Evolutionary conservation across 1,140 invertebrate genomes (phyloP).

Genomic region (Drosophila mojavensis): DNA sequence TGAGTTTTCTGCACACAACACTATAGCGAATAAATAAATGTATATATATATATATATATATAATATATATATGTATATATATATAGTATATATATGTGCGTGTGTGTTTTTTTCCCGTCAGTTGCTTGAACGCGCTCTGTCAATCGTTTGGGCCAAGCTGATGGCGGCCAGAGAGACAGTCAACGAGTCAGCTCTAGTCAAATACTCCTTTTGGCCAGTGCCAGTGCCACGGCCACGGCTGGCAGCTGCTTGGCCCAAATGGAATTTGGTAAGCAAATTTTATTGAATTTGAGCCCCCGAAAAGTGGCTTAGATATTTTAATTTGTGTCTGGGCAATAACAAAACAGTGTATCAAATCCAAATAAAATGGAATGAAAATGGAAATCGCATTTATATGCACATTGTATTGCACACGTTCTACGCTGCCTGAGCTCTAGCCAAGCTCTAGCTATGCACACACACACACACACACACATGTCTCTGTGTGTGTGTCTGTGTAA

Average conservation of each 20-base stretch:
- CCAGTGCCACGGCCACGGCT: background rate
- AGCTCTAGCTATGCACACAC: background rate
- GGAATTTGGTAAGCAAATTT: constrained; percentile 34
- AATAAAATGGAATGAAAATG: constrained; percentile 46
- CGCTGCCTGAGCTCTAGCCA: background rate
- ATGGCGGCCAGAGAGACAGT: constrained; percentile 30
- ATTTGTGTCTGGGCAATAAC: constrained; percentile 53
- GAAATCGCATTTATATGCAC: constrained; percentile 65
- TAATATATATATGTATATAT: constrained; percentile 4
- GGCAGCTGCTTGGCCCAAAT: constrained; percentile 31
- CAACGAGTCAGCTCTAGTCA: constrained; percentile 5
- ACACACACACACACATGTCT: too few species aligned
- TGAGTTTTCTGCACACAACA: constrained; percentile 23
- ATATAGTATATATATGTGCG: too few species aligned
- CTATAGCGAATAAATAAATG: constrained; percentile 5
- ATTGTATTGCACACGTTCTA: constrained; percentile 52
- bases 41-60: constrained; percentile 8
- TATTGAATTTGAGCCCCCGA: constrained; percentile 37
- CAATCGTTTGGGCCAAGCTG: constrained; percentile 41
- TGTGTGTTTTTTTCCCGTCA: constrained; percentile 30
- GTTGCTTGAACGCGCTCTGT: constrained; percentile 50
- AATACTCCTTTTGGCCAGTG: constrained; percentile 12
- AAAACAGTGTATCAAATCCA: constrained; percentile 29
- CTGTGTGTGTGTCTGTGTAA: background rate
- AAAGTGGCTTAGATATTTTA: constrained; percentile 71